Conservation (phyloP, 2,113 vertebrate genomes). For the Corythornis cristatus region DNA sequence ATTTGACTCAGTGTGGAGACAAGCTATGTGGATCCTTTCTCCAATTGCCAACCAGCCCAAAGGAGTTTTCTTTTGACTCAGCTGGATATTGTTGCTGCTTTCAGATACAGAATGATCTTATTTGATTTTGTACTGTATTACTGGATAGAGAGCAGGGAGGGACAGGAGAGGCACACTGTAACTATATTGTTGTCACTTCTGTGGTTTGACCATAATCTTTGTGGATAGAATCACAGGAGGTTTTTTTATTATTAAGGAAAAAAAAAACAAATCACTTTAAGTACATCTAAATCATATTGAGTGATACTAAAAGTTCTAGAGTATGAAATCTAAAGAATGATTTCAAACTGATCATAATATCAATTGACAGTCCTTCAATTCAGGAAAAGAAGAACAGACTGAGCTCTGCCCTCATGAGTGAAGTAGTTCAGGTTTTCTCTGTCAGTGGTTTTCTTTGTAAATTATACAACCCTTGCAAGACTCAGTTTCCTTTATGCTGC, state of each 20-base stretch:
- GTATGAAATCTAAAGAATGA: neutral
- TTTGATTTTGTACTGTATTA: constrained; percentile 35
- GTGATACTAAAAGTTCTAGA: neutral
- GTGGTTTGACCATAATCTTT: neutral
- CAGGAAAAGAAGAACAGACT: neutral
- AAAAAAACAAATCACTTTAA: neutral
- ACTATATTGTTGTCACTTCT: neutral
- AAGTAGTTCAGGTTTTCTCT: neutral
- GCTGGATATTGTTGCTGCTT: constrained; percentile 50
- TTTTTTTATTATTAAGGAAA: neutral
- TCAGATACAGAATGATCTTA: constrained; percentile 31
- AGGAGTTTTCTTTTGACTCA: constrained; percentile 50
- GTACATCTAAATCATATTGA: neutral
- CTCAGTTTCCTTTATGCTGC: neutral
- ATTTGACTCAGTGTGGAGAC: constrained; percentile 27
- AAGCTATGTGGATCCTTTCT: constrained; percentile 4
- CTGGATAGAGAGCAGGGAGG: neutral
- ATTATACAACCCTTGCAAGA: neutral
- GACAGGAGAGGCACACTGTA: neutral
- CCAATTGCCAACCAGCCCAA: neutral
- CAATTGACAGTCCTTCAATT: neutral
- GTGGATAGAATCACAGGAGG: neutral
- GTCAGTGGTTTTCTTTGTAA: neutral
- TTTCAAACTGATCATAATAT: neutral
- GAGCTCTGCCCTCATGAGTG: neutral